Conservation (phyloP, 2,797 vertebrate genomes). For the Mormyrops boulengeri region DNA sequence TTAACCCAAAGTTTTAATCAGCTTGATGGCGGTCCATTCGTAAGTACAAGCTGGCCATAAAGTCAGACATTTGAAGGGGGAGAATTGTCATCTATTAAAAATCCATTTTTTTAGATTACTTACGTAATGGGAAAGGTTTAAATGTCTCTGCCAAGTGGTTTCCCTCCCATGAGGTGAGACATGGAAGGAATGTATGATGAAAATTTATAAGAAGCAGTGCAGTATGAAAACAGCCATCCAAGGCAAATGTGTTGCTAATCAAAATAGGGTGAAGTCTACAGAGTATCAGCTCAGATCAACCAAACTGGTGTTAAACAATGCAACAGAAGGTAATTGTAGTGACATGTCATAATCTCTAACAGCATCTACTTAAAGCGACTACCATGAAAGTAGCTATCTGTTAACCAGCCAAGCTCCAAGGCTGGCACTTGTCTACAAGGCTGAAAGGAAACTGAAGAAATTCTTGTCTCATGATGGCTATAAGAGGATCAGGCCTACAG, state of each 20-base stretch:
- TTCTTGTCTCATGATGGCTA: background rate
- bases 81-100: constrained; percentile 5
- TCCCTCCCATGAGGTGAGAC: background rate
- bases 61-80: background rate
- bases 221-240: background rate
- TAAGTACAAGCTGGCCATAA: background rate
- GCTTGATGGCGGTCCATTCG: background rate
- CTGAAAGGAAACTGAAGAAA: background rate
- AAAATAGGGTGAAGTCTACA: background rate
- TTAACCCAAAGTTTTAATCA: background rate
- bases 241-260: background rate
- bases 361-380: background rate
- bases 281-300: background rate
- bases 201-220: background rate
- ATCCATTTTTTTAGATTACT: constrained; percentile 17
- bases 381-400: background rate
- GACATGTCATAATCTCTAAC: background rate
- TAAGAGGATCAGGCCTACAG: background rate
- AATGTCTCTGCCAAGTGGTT: constrained; percentile 10
- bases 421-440: background rate
- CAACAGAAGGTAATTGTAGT: background rate
- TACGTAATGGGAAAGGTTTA: constrained; percentile 20
- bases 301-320: background rate
- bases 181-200: background rate
- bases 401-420: background rate